phyloP scores from a whole-genome alignment of 2,797 vertebrate species.

The Coregonus sp. region DNA sequence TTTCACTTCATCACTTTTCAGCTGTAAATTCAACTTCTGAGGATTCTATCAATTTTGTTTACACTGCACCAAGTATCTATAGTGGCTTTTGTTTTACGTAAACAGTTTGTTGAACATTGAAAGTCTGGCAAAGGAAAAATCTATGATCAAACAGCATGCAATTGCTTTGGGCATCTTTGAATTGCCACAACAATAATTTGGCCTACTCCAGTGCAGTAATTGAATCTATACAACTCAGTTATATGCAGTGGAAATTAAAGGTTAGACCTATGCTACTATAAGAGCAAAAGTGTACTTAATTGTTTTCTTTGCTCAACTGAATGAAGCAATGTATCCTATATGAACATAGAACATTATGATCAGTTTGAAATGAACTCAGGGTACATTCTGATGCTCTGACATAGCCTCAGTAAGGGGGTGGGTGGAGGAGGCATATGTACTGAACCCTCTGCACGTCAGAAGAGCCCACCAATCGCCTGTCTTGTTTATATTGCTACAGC shows the following conservation, averaged over 20 bases:
- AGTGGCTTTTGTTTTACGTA: not conserved
- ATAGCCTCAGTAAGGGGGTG: not conserved
- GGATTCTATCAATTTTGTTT: not conserved
- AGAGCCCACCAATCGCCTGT: constrained; percentile 58
- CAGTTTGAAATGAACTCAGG: not conserved
- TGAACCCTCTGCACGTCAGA: constrained; percentile 7
- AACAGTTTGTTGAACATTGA: not conserved
- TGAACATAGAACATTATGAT: not conserved
- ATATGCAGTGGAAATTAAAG: not conserved
- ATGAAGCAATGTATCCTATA: not conserved
- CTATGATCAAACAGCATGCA: not conserved
- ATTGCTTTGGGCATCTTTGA: not conserved
- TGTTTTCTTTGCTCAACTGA: not conserved
- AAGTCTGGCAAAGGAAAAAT: constrained; percentile 1
- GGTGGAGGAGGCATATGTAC: not conserved
- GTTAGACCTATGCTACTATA: not conserved
- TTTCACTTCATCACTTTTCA: not conserved
- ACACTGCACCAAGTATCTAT: not conserved
- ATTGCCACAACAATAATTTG: too few relatives aligned
- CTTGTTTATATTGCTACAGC: constrained; percentile 61
- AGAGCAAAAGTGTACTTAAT: not conserved
- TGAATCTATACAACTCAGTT: not conserved
- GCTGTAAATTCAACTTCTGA: not conserved
- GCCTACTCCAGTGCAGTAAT: not conserved
- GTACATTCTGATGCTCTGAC: not conserved